A percentile compares a stretch with the other conserved stretches of the same genome.
Evolutionary conservation across 2,888 invertebrate species (phyloP).

Genomic region (Cataglyphis rosenhaueri): DNA sequence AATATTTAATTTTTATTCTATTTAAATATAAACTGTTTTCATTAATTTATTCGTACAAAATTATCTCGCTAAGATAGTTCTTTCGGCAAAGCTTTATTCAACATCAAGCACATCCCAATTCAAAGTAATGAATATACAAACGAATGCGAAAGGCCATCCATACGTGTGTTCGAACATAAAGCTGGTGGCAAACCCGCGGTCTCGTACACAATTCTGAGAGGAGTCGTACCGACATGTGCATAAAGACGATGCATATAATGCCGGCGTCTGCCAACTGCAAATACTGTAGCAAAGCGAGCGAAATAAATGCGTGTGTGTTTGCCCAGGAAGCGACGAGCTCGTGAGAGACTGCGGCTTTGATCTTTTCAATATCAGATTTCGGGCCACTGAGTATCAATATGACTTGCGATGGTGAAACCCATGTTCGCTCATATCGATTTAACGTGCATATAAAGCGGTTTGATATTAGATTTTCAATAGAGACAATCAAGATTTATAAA

Average conservation of each 20-base stretch:
- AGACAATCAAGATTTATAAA: background rate
- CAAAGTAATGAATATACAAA: slow-evolving; percentile 42
- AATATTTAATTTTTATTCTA: slow-evolving; percentile 19
- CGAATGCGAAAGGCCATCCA: slow-evolving; percentile 16
- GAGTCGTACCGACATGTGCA: slow-evolving; percentile 33
- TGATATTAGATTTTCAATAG: background rate
- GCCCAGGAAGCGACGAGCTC: background rate
- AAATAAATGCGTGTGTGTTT: slow-evolving; percentile 24
- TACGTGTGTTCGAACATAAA: slow-evolving; percentile 29
- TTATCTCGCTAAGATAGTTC: slow-evolving; percentile 2
- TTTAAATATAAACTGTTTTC: background rate
- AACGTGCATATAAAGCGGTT: background rate
- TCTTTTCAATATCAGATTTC: slow-evolving; percentile 54
- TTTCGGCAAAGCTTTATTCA: background rate
- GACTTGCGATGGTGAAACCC: slow-evolving; percentile 19
- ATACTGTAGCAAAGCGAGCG: slow-evolving; percentile 49
- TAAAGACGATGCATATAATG: slow-evolving; percentile 49
- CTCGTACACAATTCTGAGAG: slow-evolving; percentile 32
- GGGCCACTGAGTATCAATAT: slow-evolving; percentile 29
- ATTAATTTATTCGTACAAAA: slow-evolving; percentile 10
- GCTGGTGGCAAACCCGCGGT: slow-evolving; percentile 29
- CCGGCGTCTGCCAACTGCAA: slow-evolving; percentile 34
- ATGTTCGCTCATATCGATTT: slow-evolving; percentile 25
- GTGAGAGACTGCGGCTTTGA: slow-evolving; percentile 41
- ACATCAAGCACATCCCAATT: background rate